Percentiles rank a stretch among this genome's conserved stretches.
Conservation (phyloP, 2,888 invertebrate genomes). For the Adineta ricciae region DNA sequence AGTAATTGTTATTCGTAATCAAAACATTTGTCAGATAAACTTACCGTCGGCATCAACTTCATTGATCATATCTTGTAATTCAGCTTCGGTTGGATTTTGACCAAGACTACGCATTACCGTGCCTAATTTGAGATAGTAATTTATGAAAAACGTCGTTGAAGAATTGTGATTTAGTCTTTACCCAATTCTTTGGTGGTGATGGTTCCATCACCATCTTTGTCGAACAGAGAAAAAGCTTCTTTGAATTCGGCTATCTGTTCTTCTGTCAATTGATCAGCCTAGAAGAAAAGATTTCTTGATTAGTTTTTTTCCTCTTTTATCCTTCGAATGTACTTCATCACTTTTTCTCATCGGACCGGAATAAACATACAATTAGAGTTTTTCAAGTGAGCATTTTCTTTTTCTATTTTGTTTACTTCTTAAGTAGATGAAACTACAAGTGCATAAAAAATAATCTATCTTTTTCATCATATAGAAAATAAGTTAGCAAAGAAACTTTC, state of each 20-base stretch:
- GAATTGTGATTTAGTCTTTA: not conserved
- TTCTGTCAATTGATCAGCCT: slow-evolving; percentile 34
- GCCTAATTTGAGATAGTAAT: not conserved
- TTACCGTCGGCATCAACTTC: slow-evolving; percentile 33
- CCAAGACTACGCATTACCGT: slow-evolving; percentile 34
- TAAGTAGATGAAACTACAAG: not conserved
- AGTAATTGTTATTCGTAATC: not conserved
- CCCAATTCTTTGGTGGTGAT: slow-evolving; percentile 34
- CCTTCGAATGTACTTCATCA: not conserved
- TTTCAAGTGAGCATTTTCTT: not conserved
- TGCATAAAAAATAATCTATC: not conserved
- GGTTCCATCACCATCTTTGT: slow-evolving; percentile 34
- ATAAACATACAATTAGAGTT: not conserved
- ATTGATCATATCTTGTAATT: slow-evolving; percentile 34
- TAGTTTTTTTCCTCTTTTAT: not conserved
- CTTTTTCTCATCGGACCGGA: not conserved
- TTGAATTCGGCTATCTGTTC: slow-evolving; percentile 34
- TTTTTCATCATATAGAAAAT: not conserved
- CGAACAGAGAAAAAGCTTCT: slow-evolving; percentile 34
- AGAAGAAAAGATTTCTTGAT: not conserved
- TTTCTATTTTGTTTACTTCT: not conserved
- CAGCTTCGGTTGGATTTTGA: slow-evolving; percentile 34
- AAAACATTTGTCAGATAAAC: not conserved
- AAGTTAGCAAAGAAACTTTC: no score
- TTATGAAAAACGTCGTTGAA: not conserved